Evolutionary conservation across 2,797 vertebrate genomes (phyloP).

Genomic region (Cynopterus sphinx): DNA sequence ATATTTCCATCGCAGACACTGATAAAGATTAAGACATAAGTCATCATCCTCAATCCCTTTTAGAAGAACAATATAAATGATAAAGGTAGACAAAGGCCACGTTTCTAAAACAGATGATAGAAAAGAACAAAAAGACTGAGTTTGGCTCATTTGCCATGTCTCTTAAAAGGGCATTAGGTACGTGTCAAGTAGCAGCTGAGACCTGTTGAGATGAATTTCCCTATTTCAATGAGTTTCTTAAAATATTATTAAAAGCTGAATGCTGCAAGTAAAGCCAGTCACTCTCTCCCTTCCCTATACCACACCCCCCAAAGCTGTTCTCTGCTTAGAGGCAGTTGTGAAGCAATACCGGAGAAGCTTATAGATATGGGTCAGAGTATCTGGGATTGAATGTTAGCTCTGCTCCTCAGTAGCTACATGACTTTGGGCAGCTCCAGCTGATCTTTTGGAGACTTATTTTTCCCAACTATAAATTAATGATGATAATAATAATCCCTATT

Average conservation of each 20-base stretch:
- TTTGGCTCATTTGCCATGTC: neutral
- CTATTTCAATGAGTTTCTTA: neutral
- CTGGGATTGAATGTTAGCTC: neutral
- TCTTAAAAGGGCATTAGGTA: neutral
- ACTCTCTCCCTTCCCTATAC: neutral
- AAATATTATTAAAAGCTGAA: constrained; percentile 43
- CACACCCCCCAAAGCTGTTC: neutral
- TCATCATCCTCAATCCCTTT: constrained; percentile 34
- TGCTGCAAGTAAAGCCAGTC: neutral
- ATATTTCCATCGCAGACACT: constrained; percentile 9
- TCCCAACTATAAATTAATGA: constrained; percentile 1
- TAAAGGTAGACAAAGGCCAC: constrained; percentile 44
- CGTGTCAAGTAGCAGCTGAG: neutral
- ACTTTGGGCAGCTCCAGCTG: constrained; percentile 10
- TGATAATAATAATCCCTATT: constrained; percentile 10
- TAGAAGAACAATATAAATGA: constrained; percentile 26
- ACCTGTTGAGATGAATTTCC: neutral
- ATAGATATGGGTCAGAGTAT: neutral
- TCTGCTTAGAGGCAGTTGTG: neutral
- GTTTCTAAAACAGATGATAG: constrained; percentile 37
- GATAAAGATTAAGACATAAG: constrained; percentile 52
- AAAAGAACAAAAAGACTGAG: constrained; percentile 19
- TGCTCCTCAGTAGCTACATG: neutral
- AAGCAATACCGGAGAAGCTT: neutral
- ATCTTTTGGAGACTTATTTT: constrained; percentile 22